These are phyloP conservation scores for Carassius gibelio DNA, from an alignment of 2,113 vertebrate species.

Conservation along the genomic window DNA sequence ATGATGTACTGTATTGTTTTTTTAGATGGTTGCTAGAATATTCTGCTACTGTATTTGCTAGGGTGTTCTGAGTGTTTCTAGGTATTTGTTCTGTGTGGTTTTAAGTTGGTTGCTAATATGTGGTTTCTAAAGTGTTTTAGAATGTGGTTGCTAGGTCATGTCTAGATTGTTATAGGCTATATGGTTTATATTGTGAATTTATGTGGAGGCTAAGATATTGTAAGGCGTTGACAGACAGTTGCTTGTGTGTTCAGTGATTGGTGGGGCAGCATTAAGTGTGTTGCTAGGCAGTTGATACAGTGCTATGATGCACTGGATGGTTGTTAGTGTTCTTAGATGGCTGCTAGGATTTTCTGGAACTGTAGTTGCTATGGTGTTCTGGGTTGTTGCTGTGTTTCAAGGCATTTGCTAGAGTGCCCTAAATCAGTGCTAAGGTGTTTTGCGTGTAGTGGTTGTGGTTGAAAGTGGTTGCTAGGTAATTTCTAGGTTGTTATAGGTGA, in stretches of 20 bases:
- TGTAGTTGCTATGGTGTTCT: not conserved
- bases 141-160: not conserved
- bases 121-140: too few species aligned
- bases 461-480: too few species aligned
- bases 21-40: not conserved
- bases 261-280: not conserved
- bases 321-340: not conserved
- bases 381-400: too few species aligned
- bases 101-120: too few species aligned
- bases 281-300: not conserved
- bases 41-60: not conserved
- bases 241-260: not conserved
- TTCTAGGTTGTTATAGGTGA: too few species aligned
- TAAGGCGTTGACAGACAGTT: not conserved
- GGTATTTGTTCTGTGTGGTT: too few species aligned
- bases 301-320: not conserved
- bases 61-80: not conserved
- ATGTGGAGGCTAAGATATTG: not conserved
- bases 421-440: too few species aligned
- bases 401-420: too few species aligned
- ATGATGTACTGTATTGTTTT: not conserved
- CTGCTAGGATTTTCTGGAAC: not conserved
- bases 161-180: not conserved
- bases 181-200: not conserved
- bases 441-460: too few species aligned